Percentiles rank a stretch among this genome's conserved stretches.
These are phyloP conservation scores for Caenorhabditis sulstoni DNA, from an alignment of 2,888 invertebrate genomes.

Conservation along the genomic window DNA sequence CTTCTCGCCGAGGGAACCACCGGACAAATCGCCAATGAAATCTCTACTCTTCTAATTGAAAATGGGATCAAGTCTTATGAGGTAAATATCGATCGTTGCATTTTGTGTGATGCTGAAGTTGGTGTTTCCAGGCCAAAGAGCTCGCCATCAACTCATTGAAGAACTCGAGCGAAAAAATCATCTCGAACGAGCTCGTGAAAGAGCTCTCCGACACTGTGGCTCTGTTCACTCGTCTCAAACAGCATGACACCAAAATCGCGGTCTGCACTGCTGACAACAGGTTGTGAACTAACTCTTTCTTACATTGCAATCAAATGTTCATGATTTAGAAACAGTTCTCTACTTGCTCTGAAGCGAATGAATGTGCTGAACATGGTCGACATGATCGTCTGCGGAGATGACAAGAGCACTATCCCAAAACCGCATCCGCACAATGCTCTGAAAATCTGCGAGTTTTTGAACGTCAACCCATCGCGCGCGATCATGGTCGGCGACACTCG, in stretches of 20 bases:
- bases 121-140: conserved; percentile 42
- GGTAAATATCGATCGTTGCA: neutral
- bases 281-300: conserved; percentile 35
- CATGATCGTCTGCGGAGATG: conserved; percentile 82
- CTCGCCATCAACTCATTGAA: conserved; percentile 26
- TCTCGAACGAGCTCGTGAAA: conserved; percentile 76
- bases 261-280: conserved; percentile 82
- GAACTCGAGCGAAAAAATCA: conserved; percentile 41
- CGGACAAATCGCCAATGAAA: conserved; percentile 79
- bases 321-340: conserved; percentile 70
- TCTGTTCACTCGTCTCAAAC: conserved; percentile 81
- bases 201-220: conserved; percentile 81
- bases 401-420: conserved; percentile 81
- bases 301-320: neutral
- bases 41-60: conserved; percentile 80
- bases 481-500: conserved; percentile 82
- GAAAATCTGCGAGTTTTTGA: conserved; percentile 73
- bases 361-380: conserved; percentile 80
- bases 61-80: conserved; percentile 69
- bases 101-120: no score
- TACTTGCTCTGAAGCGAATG: conserved; percentile 69
- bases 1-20: conserved; percentile 81
- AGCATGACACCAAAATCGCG: conserved; percentile 81
- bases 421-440: conserved; percentile 82
- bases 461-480: conserved; percentile 77